Evolutionary conservation across 2,797 vertebrate genomes (phyloP).

Genomic region (Enteromius treurensis): DNA sequence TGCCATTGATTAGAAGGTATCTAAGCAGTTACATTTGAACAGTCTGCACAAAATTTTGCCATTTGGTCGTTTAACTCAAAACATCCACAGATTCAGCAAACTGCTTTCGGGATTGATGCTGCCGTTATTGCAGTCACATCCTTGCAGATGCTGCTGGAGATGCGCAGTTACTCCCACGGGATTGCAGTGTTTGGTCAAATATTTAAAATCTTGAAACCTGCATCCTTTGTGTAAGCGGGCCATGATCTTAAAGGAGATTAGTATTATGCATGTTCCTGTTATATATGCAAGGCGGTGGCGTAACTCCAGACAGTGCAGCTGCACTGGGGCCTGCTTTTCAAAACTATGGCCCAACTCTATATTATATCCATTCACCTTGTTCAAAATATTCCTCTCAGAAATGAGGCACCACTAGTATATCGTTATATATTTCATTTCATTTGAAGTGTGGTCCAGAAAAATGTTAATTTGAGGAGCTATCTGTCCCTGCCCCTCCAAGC

Average conservation of each 20-base stretch:
- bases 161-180: not conserved
- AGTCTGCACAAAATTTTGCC: not conserved
- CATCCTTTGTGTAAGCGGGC: not conserved
- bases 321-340: not conserved
- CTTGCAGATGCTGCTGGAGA: not conserved
- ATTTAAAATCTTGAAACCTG: not conserved
- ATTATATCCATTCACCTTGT: too few relatives aligned
- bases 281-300: not conserved
- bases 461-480: too few relatives aligned
- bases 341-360: too few relatives aligned
- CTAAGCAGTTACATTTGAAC: not conserved
- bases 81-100: conserved; percentile 35
- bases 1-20: not conserved
- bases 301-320: too few relatives aligned
- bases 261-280: not conserved
- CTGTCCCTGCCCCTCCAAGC: too few relatives aligned
- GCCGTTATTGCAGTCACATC: conserved; percentile 16
- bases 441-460: too few relatives aligned
- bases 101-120: conserved; percentile 20
- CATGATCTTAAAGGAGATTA: not conserved
- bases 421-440: too few relatives aligned
- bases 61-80: conserved; percentile 4
- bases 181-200: not conserved
- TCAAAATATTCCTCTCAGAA: too few relatives aligned
- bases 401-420: too few relatives aligned